Percentiles rank a stretch among this genome's conserved stretches.
These are phyloP conservation scores for Nineta flava DNA, from an alignment of 2,888 invertebrate genomes.

Conservation along the genomic window DNA sequence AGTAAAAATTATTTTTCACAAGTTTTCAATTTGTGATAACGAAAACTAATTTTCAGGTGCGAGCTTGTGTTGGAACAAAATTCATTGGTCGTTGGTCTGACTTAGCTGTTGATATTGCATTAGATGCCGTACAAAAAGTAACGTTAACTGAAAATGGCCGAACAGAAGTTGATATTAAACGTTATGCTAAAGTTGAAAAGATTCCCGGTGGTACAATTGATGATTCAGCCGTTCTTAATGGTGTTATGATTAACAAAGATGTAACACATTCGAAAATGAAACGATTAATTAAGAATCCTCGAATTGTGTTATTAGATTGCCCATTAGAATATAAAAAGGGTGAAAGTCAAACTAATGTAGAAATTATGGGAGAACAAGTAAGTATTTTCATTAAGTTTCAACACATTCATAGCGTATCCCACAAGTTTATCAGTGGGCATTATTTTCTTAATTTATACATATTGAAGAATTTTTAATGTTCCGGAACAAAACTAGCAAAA, in stretches of 20 bases:
- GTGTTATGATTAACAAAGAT: constrained; percentile 98
- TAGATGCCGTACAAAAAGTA: constrained; percentile 90
- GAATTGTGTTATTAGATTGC: constrained; percentile 90
- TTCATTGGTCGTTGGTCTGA: constrained; percentile 94
- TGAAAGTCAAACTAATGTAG: constrained; percentile 95
- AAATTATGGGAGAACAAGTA: constrained; percentile 72
- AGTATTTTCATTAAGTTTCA: no score
- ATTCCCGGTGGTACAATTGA: constrained; percentile 94
- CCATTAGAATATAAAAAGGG: constrained; percentile 98
- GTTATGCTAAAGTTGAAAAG: constrained; percentile 89
- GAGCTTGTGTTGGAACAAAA: constrained; percentile 87
- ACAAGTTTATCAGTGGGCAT: no score
- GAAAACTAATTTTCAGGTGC: no score
- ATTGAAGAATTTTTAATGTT: no score
- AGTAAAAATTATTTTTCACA: constrained; percentile 19
- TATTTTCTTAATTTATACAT: no score
- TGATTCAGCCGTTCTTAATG: constrained; percentile 81
- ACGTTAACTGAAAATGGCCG: constrained; percentile 75
- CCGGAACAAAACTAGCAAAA: no score
- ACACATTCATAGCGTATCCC: no score
- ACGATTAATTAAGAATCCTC: constrained; percentile 80
- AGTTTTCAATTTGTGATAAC: no score
- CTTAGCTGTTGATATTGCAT: constrained; percentile 85
- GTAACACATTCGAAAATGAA: constrained; percentile 97
- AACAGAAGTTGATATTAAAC: constrained; percentile 92